Evolutionary conservation across 2,797 vertebrate species (phyloP).

Genomic region (Thunnus albacares): DNA sequence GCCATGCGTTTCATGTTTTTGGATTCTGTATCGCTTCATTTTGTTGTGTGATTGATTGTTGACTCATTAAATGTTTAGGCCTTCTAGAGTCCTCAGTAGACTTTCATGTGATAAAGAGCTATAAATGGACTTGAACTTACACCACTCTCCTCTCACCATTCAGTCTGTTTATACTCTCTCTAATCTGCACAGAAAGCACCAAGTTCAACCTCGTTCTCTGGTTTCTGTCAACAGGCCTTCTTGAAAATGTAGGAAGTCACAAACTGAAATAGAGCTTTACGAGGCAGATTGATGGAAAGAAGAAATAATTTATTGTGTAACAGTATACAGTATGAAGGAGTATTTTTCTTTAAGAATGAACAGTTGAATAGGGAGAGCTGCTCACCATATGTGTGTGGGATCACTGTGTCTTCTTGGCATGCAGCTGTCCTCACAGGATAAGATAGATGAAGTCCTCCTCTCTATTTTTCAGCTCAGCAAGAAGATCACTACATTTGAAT

Average conservation of each 20-base stretch:
- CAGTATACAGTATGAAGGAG: neutral
- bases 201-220: conserved; percentile 16
- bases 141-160: neutral
- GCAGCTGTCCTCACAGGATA: conserved; percentile 43
- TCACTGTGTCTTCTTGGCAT: conserved; percentile 43
- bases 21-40: neutral
- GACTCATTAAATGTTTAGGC: conserved; percentile 3
- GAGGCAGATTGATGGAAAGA: conserved; percentile 6
- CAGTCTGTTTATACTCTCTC: conserved; percentile 21
- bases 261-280: neutral
- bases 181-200: conserved; percentile 44
- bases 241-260: neutral
- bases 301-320: conserved; percentile 24
- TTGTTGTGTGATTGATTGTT: neutral
- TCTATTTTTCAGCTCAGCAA: conserved; percentile 18
- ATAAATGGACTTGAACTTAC: conserved; percentile 20
- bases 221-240: conserved; percentile 3
- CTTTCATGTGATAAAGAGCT: conserved; percentile 1
- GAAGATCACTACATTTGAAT: conserved; percentile 18
- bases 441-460: conserved; percentile 12
- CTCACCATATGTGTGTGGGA: conserved; percentile 53
- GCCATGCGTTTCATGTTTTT: neutral
- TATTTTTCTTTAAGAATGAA: conserved; percentile 19
- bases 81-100: conserved; percentile 8
- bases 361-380: conserved; percentile 28